Conservation (phyloP, 2,888 invertebrate genomes). For the Cephonodes hylas region DNA sequence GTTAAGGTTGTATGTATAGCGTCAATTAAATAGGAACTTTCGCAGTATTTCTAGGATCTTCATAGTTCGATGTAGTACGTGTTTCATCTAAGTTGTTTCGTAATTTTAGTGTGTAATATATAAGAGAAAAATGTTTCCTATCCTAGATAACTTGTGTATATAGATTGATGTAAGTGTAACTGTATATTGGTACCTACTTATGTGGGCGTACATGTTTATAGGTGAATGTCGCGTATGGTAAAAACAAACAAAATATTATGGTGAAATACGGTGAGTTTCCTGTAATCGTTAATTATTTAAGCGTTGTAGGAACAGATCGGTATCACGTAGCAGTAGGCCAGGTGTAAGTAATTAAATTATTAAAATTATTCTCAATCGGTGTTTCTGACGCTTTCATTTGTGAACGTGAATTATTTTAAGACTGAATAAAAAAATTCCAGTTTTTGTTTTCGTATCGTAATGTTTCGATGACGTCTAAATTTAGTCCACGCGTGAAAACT, state of each 20-base stretch:
- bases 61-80: conserved; percentile 70
- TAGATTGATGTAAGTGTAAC: conserved; percentile 63
- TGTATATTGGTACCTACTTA: conserved; percentile 77
- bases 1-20: conserved; percentile 71
- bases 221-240: conserved; percentile 28
- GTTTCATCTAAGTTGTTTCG: conserved; percentile 70
- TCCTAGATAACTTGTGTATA: conserved; percentile 74
- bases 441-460: conserved; percentile 56
- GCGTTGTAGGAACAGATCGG: conserved; percentile 74
- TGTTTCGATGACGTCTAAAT: conserved; percentile 68
- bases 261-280: conserved; percentile 77
- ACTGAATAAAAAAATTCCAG: conserved; percentile 76
- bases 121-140: conserved; percentile 78
- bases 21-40: conserved; percentile 75
- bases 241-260: conserved; percentile 53
- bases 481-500: conserved; percentile 76
- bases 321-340: conserved; percentile 71
- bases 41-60: conserved; percentile 78
- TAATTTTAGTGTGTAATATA: conserved; percentile 74
- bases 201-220: conserved; percentile 76
- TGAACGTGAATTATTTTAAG: conserved; percentile 66
- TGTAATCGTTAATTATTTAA: conserved; percentile 73
- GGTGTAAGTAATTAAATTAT: conserved; percentile 71
- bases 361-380: conserved; percentile 26
- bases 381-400: conserved; percentile 32